Evolutionary conservation across 2,888 invertebrate genomes (phyloP).

Genomic region (Hipparchia sbordonii): DNA sequence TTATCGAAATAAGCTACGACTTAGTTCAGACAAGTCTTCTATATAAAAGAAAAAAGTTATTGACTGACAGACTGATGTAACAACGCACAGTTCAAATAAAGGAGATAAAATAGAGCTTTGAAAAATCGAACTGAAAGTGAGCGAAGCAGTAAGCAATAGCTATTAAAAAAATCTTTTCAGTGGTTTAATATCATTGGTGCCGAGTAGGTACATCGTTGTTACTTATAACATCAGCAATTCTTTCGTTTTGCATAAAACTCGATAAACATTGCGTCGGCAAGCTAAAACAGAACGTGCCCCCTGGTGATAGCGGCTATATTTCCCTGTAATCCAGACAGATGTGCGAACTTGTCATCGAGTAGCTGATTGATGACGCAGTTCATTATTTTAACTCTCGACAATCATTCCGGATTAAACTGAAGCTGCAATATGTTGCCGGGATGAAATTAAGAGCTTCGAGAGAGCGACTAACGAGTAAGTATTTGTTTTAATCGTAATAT

Average conservation of each 20-base stretch:
- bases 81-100: too few species aligned
- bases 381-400: constrained; percentile 28
- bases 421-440: constrained; percentile 1
- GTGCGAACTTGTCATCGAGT: constrained; percentile 16
- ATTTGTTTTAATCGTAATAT: neutral
- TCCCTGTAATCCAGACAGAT: neutral
- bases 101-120: too few species aligned
- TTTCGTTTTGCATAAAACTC: neutral
- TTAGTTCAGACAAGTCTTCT: too few species aligned
- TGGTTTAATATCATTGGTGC: too few species aligned
- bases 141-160: too few species aligned
- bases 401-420: constrained; percentile 28
- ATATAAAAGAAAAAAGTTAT: too few species aligned
- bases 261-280: neutral
- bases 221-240: neutral
- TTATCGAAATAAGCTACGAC: too few species aligned
- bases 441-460: neutral
- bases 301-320: neutral
- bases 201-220: too few species aligned
- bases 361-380: constrained; percentile 30
- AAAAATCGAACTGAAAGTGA: too few species aligned
- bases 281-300: neutral
- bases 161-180: too few species aligned
- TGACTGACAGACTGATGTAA: too few species aligned
- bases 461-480: constrained; percentile 1